Percentiles rank a stretch among this genome's conserved stretches.
phyloP scores from a whole-genome alignment of 2,797 vertebrate species.

The Phalanger gymnotis region DNA sequence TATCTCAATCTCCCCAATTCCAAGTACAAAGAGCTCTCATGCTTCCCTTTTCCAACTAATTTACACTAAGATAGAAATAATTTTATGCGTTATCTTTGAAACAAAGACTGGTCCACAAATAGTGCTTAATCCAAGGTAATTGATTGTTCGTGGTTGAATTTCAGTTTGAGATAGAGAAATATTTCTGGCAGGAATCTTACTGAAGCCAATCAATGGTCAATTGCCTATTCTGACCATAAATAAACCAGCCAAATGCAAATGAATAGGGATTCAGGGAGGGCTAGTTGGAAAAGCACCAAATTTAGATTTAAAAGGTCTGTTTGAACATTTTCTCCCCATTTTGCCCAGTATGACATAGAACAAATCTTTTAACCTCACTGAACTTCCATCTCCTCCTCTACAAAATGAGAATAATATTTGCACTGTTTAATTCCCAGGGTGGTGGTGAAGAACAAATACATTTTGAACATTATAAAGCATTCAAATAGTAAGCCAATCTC shows the following conservation, averaged over 20 bases:
- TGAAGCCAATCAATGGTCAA: not conserved
- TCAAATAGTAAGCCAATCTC: not conserved
- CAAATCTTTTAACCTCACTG: not conserved
- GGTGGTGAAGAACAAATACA: not conserved
- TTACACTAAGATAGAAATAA: not conserved
- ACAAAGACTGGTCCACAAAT: not conserved
- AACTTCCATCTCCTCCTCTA: not conserved
- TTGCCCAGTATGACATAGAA: not conserved
- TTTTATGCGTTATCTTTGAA: not conserved
- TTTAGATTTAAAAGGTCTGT: not conserved
- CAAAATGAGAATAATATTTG: not conserved
- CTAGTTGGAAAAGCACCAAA: not conserved
- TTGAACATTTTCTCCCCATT: not conserved
- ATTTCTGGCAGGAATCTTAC: not conserved
- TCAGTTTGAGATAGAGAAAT: not conserved
- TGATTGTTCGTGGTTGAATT: not conserved
- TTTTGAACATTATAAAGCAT: not conserved
- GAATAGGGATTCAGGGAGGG: not conserved
- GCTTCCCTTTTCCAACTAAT: not conserved
- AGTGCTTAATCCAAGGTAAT: not conserved
- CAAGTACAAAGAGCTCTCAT: not conserved
- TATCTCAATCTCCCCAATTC: not conserved
- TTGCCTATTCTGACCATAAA: not conserved
- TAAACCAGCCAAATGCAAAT: not conserved
- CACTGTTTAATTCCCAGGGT: not conserved